phyloP scores from a whole-genome alignment of 2,888 invertebrate species.

The Unio delphinus region DNA sequence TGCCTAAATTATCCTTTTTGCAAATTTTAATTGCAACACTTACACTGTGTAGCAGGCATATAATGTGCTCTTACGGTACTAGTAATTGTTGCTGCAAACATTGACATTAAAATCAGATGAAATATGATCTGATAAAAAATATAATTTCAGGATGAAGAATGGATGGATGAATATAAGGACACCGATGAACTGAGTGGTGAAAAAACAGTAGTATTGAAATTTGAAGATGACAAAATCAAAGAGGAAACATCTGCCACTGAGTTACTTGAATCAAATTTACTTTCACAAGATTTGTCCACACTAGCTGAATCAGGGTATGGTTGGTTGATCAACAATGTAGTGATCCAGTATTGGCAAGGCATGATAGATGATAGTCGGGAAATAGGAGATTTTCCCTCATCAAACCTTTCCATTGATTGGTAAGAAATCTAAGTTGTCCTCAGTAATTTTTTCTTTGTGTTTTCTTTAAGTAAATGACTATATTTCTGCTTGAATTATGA shows the following conservation, averaged over 20 bases:
- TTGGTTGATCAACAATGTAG: constrained; percentile 56
- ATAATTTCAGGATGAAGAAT: constrained; percentile 23
- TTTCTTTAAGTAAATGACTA: background rate
- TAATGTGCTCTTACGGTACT: too few species aligned
- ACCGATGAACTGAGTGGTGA: constrained; percentile 1
- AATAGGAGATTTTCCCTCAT: constrained; percentile 20
- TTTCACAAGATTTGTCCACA: too few species aligned
- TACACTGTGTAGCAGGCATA: too few species aligned
- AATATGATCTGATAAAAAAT: background rate
- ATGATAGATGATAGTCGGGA: constrained; percentile 3
- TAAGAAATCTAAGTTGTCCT: constrained; percentile 8
- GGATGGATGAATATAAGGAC: constrained; percentile 34
- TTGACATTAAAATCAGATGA: too few species aligned
- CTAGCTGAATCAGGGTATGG: constrained; percentile 21
- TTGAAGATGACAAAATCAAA: too few species aligned
- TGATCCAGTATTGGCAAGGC: constrained; percentile 65
- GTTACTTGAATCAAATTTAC: too few species aligned
- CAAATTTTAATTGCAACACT: too few species aligned
- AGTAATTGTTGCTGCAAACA: too few species aligned
- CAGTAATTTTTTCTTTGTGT: background rate
- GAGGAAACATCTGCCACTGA: too few species aligned
- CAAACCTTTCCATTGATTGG: constrained; percentile 39
- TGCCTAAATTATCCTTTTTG: too few species aligned
- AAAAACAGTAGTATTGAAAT: too few species aligned
- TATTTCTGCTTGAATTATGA: background rate